Evolutionary conservation across 2,113 vertebrate genomes (phyloP).

Genomic region (Brienomyrus brachyistius): DNA sequence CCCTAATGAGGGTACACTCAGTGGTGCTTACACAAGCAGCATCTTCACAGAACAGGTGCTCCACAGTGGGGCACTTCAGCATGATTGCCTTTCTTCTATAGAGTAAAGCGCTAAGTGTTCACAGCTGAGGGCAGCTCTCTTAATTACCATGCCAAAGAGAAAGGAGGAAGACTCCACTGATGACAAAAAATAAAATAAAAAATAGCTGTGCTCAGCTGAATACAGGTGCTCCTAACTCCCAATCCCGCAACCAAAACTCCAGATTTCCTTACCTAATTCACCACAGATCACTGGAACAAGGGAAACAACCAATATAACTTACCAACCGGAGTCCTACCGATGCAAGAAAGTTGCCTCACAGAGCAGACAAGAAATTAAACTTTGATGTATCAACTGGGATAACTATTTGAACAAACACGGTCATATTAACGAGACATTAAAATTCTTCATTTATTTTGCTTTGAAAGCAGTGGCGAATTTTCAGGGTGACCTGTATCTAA

Average conservation of each 20-base stretch:
- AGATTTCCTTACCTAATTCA: not conserved
- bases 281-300: not conserved
- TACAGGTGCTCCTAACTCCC: not conserved
- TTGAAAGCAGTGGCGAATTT: not conserved
- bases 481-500: not conserved
- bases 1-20: not conserved
- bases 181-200: not conserved
- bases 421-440: not conserved
- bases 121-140: not conserved
- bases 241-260: not conserved
- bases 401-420: not conserved
- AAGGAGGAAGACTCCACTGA: not conserved
- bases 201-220: not conserved
- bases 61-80: not conserved
- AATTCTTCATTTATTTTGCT: not conserved
- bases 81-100: not conserved
- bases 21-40: not conserved
- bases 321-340: not conserved
- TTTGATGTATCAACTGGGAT: not conserved
- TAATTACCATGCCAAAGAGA: not conserved
- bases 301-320: not conserved
- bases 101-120: not conserved
- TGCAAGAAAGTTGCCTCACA: not conserved
- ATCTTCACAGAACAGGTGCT: not conserved
- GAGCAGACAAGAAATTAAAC: not conserved